Percentiles rank a stretch among this genome's conserved stretches.
Conservation (phyloP, 2,888 invertebrate genomes). For the Cataglyphis cursor region DNA sequence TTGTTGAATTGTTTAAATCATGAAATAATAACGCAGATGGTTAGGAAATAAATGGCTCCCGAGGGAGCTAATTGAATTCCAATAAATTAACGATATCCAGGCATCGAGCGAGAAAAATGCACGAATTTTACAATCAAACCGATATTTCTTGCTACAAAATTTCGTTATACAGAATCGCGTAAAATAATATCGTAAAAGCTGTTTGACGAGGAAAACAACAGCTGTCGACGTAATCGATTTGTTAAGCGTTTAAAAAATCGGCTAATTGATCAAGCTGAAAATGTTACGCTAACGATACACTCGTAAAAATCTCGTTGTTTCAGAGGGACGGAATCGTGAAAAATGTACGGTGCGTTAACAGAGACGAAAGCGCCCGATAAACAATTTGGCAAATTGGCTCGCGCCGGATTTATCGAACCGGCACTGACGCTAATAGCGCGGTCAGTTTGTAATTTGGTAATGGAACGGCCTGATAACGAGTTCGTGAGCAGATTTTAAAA, state of each 20-base stretch:
- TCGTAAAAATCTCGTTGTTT: slow-evolving; percentile 42
- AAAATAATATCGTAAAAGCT: slow-evolving; percentile 40
- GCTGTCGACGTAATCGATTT: slow-evolving; percentile 15
- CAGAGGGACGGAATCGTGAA: slow-evolving; percentile 11
- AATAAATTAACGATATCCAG: slow-evolving; percentile 47
- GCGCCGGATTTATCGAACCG: slow-evolving; percentile 62
- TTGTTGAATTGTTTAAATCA: slow-evolving; percentile 34
- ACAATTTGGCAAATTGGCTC: slow-evolving; percentile 73
- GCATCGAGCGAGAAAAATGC: not conserved
- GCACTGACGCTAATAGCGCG: slow-evolving; percentile 44
- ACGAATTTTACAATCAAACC: slow-evolving; percentile 9
- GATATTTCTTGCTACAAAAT: slow-evolving; percentile 11
- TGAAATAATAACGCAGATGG: slow-evolving; percentile 2
- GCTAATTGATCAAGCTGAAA: slow-evolving; percentile 27
- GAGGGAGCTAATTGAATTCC: slow-evolving; percentile 33
- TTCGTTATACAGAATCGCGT: slow-evolving; percentile 3
- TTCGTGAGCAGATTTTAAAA: slow-evolving; percentile 71
- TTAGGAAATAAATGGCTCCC: slow-evolving; percentile 6
- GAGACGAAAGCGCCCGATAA: slow-evolving; percentile 42
- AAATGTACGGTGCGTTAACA: slow-evolving; percentile 37
- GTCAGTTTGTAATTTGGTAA: slow-evolving; percentile 70
- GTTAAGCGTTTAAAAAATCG: not conserved
- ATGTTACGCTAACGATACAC: slow-evolving; percentile 52
- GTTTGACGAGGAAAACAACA: slow-evolving; percentile 13
- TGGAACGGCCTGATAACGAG: slow-evolving; percentile 67